These are phyloP conservation scores for Rhodophaea formosa DNA, from an alignment of 2,888 invertebrate genomes.

Conservation along the genomic window DNA sequence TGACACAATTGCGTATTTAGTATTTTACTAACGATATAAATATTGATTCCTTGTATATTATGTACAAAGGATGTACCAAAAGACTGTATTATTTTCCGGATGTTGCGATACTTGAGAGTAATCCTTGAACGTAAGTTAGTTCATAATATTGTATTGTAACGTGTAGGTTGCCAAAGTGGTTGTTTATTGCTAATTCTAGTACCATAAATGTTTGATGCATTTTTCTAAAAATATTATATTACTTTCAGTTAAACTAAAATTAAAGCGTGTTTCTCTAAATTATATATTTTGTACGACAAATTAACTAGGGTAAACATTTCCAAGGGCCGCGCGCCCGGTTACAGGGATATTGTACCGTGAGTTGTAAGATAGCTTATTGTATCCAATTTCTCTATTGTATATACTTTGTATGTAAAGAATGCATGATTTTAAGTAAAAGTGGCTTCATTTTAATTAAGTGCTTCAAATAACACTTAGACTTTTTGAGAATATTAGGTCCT, in stretches of 20 bases:
- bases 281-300: no score
- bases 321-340: not conserved
- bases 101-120: not conserved
- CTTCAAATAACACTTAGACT: no score
- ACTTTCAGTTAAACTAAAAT: no score
- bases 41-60: no score
- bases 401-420: not conserved
- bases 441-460: not conserved
- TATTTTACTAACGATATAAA: no score
- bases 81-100: conserved; percentile 24
- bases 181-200: not conserved
- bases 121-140: not conserved
- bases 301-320: not conserved
- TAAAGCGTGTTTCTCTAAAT: no score
- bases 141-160: not conserved
- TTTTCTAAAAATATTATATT: not conserved
- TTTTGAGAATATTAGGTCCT: no score
- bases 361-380: not conserved
- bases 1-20: no score
- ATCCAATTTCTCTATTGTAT: not conserved
- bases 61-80: conserved; percentile 16
- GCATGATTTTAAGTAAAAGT: not conserved
- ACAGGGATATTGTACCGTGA: not conserved
- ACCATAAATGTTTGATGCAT: not conserved
- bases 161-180: not conserved